Evolutionary conservation across 2,888 invertebrate genomes (phyloP).

Genomic region (Harmothoe impar): DNA sequence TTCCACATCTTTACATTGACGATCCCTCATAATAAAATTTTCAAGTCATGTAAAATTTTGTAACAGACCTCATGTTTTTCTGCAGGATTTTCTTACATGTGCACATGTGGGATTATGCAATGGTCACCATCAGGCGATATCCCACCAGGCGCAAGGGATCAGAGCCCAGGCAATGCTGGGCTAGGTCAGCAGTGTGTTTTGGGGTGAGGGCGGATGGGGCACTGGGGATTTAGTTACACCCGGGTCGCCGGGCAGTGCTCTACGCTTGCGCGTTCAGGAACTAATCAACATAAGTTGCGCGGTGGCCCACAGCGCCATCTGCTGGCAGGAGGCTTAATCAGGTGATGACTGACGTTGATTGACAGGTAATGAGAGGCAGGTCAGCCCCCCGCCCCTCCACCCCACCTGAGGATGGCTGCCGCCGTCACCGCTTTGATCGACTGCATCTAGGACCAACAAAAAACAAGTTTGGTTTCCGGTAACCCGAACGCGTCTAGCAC

Average conservation of each 20-base stretch:
- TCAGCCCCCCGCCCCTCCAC: neutral
- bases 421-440: neutral
- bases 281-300: conserved; percentile 58
- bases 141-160: too few species aligned
- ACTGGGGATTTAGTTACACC: conserved; percentile 8
- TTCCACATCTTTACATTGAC: too few species aligned
- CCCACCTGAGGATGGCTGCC: conserved; percentile 1
- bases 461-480: too few species aligned
- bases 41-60: too few species aligned
- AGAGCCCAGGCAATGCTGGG: too few species aligned
- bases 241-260: conserved; percentile 23
- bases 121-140: too few species aligned
- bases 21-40: too few species aligned
- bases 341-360: conserved; percentile 56
- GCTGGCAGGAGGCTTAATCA: conserved; percentile 1
- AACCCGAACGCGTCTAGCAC: too few species aligned
- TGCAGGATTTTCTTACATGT: too few species aligned
- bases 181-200: neutral
- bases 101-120: too few species aligned
- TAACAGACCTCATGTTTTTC: too few species aligned
- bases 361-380: conserved; percentile 54
- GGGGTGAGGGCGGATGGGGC: neutral
- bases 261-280: conserved; percentile 30
- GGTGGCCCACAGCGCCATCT: conserved; percentile 38
- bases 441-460: too few species aligned